Conservation (phyloP, 2,888 invertebrate genomes). For the Tipula unca region DNA sequence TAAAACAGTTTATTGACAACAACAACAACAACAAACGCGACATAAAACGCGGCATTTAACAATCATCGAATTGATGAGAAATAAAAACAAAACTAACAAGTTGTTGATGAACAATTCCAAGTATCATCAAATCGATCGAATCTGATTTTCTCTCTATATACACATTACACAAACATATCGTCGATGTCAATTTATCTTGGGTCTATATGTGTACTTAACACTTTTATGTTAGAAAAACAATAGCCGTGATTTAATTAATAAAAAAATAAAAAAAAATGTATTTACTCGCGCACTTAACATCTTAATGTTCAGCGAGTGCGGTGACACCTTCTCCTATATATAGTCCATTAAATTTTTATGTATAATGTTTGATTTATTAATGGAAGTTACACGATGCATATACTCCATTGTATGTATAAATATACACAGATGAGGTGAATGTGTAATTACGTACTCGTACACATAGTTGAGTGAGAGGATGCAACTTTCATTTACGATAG, state of each 20-base stretch:
- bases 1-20: neutral
- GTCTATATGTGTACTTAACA: neutral
- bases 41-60: too few species aligned
- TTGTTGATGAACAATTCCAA: neutral
- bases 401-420: too few species aligned
- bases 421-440: neutral
- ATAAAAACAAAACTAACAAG: neutral
- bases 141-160: neutral
- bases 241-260: slow-evolving; percentile 9
- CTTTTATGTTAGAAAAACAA: slow-evolving; percentile 17
- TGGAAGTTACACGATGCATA: neutral
- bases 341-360: neutral
- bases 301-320: neutral
- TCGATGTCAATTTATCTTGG: neutral
- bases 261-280: neutral
- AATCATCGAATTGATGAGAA: neutral
- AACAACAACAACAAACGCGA: neutral
- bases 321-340: neutral
- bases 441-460: neutral
- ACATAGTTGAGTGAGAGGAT: neutral
- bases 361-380: slow-evolving; percentile 14
- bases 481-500: neutral
- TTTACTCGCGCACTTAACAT: neutral
- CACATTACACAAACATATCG: neutral
- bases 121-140: neutral